Evolutionary conservation across 2,888 invertebrate species (phyloP), one percentile per base, ranked within the genome.

Genomic region (Pachycephus smyrnensis): DNA sequence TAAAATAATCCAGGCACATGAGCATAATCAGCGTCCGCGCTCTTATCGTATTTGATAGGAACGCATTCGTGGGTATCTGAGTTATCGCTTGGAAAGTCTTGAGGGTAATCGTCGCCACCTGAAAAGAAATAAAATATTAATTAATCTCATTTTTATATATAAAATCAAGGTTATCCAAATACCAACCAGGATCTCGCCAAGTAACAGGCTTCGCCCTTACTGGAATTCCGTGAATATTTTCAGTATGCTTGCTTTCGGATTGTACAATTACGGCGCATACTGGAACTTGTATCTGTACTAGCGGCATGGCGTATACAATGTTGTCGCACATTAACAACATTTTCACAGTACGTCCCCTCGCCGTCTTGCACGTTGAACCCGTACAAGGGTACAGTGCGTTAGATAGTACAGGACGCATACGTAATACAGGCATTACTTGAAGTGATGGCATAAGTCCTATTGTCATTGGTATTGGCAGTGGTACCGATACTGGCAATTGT

Each of bases 81-180:
- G 78, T 81, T 83, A 82, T 82, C 82, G 37, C 82, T 82, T 82
- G 84, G 81, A 80, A 81, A 81, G 75, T 82, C 82, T 82, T 81
- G 78, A 23, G 82, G 85, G 81, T 86, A 86, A 82, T 87, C 85
- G 31, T 31, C 31, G 12, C 30, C 71, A 71, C 71, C 71, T 71
- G 23, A 31, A 31, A 36, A 23, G 0, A 40, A 23, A 55, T 23
- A 55, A 55, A 23, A 33, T 33, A 4, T 33, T 33, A 55, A 23
- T 9, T 23, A 55, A 23, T 55, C 23, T 55, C 6, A 6, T 9
- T 55, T 23, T 55, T 9, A 23, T 55, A 55, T 23, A 23, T 23
- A 55, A 55, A 55, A 23, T 23, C 55, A 55, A 55, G 23, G 23
- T 55, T 23, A 55, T 55, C 15, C 23, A 55, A 55, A 55, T 55